These are phyloP conservation scores for Helicoverpa armigera DNA, from an alignment of 1,140 invertebrate genomes.

Conservation along the genomic window DNA sequence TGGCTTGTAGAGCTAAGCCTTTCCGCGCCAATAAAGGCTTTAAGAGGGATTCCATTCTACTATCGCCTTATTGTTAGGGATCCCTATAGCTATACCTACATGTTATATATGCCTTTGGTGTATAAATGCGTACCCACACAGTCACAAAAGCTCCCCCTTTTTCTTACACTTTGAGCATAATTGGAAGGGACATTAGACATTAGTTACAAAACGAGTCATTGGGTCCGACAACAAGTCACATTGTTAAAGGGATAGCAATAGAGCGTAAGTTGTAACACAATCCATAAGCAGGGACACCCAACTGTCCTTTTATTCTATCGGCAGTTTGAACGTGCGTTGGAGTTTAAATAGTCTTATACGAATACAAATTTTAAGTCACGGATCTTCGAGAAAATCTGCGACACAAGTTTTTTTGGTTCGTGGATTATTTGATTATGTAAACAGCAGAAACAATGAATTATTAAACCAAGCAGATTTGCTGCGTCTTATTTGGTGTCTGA, in stretches of 20 bases:
- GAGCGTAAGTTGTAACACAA: constrained; percentile 22
- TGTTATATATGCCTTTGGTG: not conserved
- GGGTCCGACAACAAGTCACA: not conserved
- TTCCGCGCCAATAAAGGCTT: constrained; percentile 6
- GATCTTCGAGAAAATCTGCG: not conserved
- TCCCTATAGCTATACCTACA: constrained; percentile 2
- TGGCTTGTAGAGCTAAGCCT: not conserved
- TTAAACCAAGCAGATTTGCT: too few species aligned
- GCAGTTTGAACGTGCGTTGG: constrained; percentile 8
- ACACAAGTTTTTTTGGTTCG: not conserved
- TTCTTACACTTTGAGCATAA: constrained; percentile 23
- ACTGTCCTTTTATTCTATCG: constrained; percentile 14
- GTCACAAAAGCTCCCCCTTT: constrained; percentile 7
- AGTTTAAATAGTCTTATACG: not conserved
- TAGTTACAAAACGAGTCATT: constrained; percentile 27
- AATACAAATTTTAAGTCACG: not conserved
- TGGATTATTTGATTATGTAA: too few species aligned
- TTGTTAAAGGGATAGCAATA: not conserved
- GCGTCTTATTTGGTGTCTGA: too few species aligned
- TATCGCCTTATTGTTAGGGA: not conserved
- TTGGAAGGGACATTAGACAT: constrained; percentile 7
- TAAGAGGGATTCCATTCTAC: constrained; percentile 19
- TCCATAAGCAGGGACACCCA: not conserved
- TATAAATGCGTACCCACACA: constrained; percentile 7
- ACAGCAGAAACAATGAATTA: too few species aligned